Conservation (phyloP, 2,113 vertebrate species). For the Poecilia latipinna region DNA sequence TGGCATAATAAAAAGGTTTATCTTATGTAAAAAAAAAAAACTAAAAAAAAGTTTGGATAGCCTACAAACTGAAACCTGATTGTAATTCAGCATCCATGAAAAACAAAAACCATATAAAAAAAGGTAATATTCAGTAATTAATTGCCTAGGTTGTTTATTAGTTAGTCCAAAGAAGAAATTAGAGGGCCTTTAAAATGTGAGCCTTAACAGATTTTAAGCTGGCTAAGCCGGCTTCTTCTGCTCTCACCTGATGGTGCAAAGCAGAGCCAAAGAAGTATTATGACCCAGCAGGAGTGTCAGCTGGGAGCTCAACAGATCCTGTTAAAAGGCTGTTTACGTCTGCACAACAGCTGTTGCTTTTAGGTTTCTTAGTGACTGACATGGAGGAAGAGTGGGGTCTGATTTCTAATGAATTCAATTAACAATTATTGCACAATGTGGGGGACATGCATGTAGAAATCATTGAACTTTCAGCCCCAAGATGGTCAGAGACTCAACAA, state of each 20-base stretch:
- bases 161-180: neutral
- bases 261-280: slow-evolving; percentile 31
- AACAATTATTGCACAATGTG: too few species aligned
- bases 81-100: neutral
- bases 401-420: too few species aligned
- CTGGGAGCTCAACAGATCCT: slow-evolving; percentile 27
- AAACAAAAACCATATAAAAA: neutral
- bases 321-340: slow-evolving; percentile 1
- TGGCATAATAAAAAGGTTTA: neutral
- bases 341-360: slow-evolving; percentile 23
- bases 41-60: neutral
- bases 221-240: neutral
- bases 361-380: too few species aligned
- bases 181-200: neutral
- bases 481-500: too few species aligned
- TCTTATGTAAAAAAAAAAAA: neutral
- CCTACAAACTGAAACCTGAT: neutral
- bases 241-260: slow-evolving; percentile 31
- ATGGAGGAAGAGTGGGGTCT: too few species aligned
- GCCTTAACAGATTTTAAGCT: neutral
- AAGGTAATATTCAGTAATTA: neutral
- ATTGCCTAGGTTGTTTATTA: neutral
- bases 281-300: slow-evolving; percentile 19
- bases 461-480: neutral
- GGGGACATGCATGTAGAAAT: neutral